Evolutionary conservation across 1,140 invertebrate species (phyloP).

Genomic region (Cyclina sinensis): DNA sequence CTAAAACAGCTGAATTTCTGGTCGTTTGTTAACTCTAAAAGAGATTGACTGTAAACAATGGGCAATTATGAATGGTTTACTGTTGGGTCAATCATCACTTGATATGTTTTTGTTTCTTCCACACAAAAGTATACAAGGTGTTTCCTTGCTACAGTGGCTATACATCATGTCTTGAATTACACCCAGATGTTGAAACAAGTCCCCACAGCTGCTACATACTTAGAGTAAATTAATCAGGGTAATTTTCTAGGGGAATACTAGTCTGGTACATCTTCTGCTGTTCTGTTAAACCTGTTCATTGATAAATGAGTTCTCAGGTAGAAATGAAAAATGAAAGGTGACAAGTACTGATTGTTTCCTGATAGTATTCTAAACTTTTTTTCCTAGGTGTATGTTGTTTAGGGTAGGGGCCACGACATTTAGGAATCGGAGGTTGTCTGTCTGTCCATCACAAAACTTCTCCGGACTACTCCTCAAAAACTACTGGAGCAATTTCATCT

Average conservation of each 20-base stretch:
- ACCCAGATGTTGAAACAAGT: slow-evolving; percentile 28
- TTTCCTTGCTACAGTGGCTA: neutral
- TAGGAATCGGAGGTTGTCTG: too few relatives aligned
- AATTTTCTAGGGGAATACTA: neutral
- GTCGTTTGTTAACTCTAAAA: too few relatives aligned
- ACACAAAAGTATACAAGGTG: neutral
- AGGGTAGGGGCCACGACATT: too few relatives aligned
- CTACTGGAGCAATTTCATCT: too few relatives aligned
- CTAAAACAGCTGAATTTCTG: too few relatives aligned
- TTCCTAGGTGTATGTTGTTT: too few relatives aligned
- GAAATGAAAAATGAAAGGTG: neutral
- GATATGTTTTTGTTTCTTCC: neutral
- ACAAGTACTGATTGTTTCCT: neutral
- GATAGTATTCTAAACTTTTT: too few relatives aligned
- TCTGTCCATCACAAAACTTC: too few relatives aligned
- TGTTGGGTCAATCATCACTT: slow-evolving; percentile 5
- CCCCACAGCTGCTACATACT: neutral
- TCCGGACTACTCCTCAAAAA: too few relatives aligned
- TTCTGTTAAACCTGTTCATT: neutral
- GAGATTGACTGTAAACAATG: too few relatives aligned
- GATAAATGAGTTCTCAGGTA: neutral
- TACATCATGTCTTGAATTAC: slow-evolving; percentile 12
- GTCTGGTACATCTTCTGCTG: too few relatives aligned
- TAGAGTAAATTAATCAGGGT: neutral
- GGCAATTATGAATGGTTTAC: slow-evolving; percentile 26